Evolutionary conservation across 2,113 vertebrate genomes (phyloP), one percentile per base, ranked within the genome.

Genomic region (Muscicapa adusta): DNA sequence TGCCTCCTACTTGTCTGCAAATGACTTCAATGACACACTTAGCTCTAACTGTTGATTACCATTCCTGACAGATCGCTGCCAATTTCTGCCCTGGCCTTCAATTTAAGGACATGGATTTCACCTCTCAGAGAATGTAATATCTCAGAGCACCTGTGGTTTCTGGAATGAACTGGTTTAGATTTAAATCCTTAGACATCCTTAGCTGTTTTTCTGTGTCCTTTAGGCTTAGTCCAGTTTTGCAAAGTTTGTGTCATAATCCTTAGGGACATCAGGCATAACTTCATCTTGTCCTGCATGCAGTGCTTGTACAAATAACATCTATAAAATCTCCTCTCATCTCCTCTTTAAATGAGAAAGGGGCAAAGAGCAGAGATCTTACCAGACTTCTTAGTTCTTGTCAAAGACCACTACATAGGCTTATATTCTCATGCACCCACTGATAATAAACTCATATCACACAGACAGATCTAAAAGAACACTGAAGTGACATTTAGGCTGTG

Each of bases 401-500:
- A 76, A 92, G 58, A 75, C n/a, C 25, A 66, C 18, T n/a, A 48
- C 38, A n/a, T 19, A 57, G 0, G 0, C 42, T 68, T 36, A 61
- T 45, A 66, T 54, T 80, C 62, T 78, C 60, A 42, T 13, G 28
- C 10, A 1, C 28, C 62, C 60, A 60, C 45, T 74, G 85, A 82
- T 91, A 96, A 97, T 96, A 97, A 97, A 67, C 80, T 70, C 19
- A 5, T 94, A 91, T 96, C 96, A 94, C 72, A 96, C 87, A 94
- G 58, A n/a, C 53, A 89, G 94, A 96, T 94, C 78, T 96, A 91
- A 97, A 93, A 76, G 93, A 96, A 70, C 81, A 93, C 93, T 96
- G 74, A 97, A 97, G 89, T 96, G 97, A 96, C 97, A 97, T 97
- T 97, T 97, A 95, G 92, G 79, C 74, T 93, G 77, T 90, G 88